A percentile compares a stretch with the other conserved stretches of the same genome.
These are phyloP conservation scores for Girardinus metallicus DNA, from an alignment of 2,797 vertebrate genomes.

Conservation along the genomic window DNA sequence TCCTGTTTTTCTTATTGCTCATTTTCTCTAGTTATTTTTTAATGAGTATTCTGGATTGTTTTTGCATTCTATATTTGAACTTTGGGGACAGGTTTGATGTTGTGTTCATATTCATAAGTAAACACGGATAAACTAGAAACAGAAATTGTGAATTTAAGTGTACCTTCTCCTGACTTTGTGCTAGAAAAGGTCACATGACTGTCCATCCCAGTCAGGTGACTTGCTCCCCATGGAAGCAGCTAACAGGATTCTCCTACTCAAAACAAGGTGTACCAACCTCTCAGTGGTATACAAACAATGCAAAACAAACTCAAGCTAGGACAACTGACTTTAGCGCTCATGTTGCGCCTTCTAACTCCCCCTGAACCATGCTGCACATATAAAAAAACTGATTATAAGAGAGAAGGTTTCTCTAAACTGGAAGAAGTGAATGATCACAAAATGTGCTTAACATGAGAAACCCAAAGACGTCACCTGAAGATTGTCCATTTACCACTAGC, in stretches of 20 bases:
- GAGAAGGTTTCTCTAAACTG: slow-evolving; percentile 49
- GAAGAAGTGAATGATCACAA: slow-evolving; percentile 34
- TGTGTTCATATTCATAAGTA: no score
- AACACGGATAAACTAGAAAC: not conserved
- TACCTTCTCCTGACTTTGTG: no score
- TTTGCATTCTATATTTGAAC: no score
- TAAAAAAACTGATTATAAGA: not conserved
- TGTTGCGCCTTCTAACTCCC: not conserved
- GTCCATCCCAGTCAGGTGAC: not conserved
- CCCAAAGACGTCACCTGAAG: slow-evolving; percentile 35
- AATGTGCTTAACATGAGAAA: slow-evolving; percentile 15
- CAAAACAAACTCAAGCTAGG: not conserved
- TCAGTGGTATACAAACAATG: not conserved
- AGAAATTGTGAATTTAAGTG: not conserved
- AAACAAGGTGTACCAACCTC: not conserved
- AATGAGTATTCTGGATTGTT: no score
- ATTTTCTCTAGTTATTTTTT: no score
- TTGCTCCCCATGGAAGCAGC: not conserved
- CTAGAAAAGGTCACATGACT: no score
- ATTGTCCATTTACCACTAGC: slow-evolving; percentile 35
- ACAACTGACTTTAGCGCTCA: not conserved
- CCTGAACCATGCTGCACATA: not conserved
- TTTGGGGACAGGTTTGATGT: no score
- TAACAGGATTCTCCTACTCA: not conserved
- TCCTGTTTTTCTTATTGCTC: not conserved